Base-by-base conservation (phyloP, 2,888 invertebrate species). In the Tipula confusa region DNA sequence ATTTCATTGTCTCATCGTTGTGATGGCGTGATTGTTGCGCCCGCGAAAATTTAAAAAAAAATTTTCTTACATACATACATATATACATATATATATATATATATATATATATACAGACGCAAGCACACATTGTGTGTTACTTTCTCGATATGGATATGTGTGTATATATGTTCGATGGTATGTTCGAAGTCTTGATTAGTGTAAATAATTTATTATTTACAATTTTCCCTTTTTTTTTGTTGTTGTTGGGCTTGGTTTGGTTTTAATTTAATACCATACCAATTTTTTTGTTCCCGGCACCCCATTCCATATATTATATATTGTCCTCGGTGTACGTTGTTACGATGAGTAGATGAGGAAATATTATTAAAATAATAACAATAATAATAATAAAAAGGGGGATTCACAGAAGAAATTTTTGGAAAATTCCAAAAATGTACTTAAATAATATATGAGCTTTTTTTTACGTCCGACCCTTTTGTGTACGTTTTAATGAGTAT, bases 11-110 rank as follows among this genome's bases (percentile, higher is more conserved):
- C 64, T 64, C 64, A 64, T 64, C 64, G 64, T 24, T 64, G 64
- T 64, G 64, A 64, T 64, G 64, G 64, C 64, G 64, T 64, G 64
- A 64, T 64, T 64, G 64, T 64, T 64, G 64, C 64, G 64, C 64
- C 64, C 64, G 64, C 64, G 64, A 64, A 64, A 64, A 64, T 64
- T 64, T 24, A 64, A 64, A n/a, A n/a, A n/a, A n/a, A 64, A 24
- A 24, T 64, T 64, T 24, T 64, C 64, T 64, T 64, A 64, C 24
- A 64, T 64, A 64, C 64, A 64, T 7, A 7, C n/a, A n/a, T n/a
- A n/a, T n/a, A n/a, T n/a, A n/a, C n/a, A n/a, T n/a, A n/a, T n/a
- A n/a, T n/a, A n/a, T n/a, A n/a, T n/a, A n/a, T n/a, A n/a, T n/a
- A n/a, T n/a, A n/a, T n/a, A n/a, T n/a, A n/a, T n/a, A n/a, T n/a